Base-by-base conservation (phyloP, 2,113 vertebrate genomes). In the Saccopteryx bilineata region DNA sequence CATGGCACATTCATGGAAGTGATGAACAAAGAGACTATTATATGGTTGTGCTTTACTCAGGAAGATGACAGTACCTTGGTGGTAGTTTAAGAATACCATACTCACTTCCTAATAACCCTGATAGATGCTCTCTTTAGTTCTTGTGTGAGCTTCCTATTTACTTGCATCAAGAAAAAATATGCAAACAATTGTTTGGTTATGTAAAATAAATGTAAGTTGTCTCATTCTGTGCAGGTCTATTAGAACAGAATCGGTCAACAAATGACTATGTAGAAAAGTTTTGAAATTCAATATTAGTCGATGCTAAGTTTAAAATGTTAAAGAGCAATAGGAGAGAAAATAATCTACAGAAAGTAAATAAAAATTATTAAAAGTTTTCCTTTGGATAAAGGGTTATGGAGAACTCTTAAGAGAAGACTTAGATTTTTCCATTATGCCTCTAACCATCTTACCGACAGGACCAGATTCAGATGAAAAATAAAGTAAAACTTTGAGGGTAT, bases 231-330 rank as follows among this genome's bases (percentile, higher is more conserved):
- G 68, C 17, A 28, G 56, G 7, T 69, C n/a, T 87, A 18, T 81
- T 86, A 88, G 21, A 48, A 68, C n/a, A 54, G 84, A 50, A 50
- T 8, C 1, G 9, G 24, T 17, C 56, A 94, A 91, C 5, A 24
- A 4, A 86, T n/a, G 19, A 81, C 54, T 52, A 0, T 7, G 61
- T 23, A 90, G 33, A n/a, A 52, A 85, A 14, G 12, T 58, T 93
- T 91, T 33, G 81, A 90, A 79, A 50, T 90, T 85, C 23, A 81
- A 13, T 80, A 75, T 66, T 83, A 66, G 54, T 48, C 50, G 91
- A 52, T 39, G 26, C 2, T 76, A 65, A 94, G 9, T 94, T 87
- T 94, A 72, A 95, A 91, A 87, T 87, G 9, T 13, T 93, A 8
- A 46, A 23, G 9, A 83, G 12, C 2, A 93, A 52, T 68, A 46